Evolutionary conservation across 2,113 vertebrate species (phyloP).

Genomic region (Equus przewalskii): DNA sequence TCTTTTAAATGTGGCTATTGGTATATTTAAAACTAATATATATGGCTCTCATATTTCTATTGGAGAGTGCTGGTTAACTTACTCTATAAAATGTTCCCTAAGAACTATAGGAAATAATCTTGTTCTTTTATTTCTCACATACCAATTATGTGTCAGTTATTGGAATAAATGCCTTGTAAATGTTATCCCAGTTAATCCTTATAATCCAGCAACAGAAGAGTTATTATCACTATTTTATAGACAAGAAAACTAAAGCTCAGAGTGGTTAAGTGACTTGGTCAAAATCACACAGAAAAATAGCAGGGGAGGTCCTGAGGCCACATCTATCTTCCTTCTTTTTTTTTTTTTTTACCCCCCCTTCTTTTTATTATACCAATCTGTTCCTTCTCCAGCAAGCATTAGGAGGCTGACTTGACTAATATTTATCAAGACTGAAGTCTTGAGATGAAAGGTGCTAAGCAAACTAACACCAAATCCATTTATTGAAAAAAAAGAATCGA

Average conservation of each 20-base stretch:
- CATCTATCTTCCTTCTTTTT: background rate
- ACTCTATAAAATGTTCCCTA: conserved; percentile 10
- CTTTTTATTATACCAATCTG: background rate
- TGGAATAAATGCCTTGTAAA: conserved; percentile 16
- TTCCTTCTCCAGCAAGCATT: background rate
- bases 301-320: background rate
- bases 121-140: conserved; percentile 35
- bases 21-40: conserved; percentile 47
- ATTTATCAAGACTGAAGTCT: background rate
- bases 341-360: background rate
- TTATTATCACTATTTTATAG: background rate
- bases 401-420: background rate
- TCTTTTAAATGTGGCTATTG: conserved; percentile 20
- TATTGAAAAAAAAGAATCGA: background rate
- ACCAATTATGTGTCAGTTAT: background rate
- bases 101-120: conserved; percentile 31
- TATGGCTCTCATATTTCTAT: conserved; percentile 14
- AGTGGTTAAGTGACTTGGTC: background rate
- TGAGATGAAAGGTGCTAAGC: background rate
- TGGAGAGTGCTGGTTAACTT: background rate
- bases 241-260: background rate
- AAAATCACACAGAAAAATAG: background rate
- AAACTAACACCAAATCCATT: background rate
- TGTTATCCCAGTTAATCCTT: background rate
- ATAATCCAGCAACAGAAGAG: background rate